Percentiles rank a stretch among this genome's conserved stretches.
Evolutionary conservation across 2,113 vertebrate species (phyloP).

Genomic region (Penelope pileata): DNA sequence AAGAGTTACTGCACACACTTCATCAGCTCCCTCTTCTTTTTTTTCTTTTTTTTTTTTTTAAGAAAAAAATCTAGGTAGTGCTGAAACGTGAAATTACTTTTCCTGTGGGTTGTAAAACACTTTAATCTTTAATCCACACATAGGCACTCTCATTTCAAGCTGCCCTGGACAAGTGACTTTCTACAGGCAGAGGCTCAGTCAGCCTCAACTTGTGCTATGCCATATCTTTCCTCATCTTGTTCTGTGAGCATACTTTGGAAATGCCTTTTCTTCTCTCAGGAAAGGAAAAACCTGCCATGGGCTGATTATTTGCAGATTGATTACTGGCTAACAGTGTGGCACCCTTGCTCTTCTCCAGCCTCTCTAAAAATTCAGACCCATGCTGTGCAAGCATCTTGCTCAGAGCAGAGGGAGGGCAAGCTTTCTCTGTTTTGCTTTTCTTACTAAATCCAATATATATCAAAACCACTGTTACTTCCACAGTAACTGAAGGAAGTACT

Average conservation of each 20-base stretch:
- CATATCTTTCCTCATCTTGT: background rate
- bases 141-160: background rate
- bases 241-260: background rate
- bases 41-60: background rate
- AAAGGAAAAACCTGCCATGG: background rate
- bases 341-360: background rate
- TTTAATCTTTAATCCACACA: background rate
- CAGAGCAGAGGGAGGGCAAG: background rate
- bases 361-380: background rate
- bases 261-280: background rate
- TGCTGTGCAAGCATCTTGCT: fast-evolving
- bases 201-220: background rate
- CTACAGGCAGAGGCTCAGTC: background rate
- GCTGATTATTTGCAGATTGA: background rate
- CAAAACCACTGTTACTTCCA: background rate
- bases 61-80: background rate
- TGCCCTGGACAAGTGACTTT: background rate
- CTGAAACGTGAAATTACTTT: background rate
- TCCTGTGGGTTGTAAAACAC: background rate
- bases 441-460: background rate
- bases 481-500: background rate
- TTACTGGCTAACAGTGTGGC: background rate
- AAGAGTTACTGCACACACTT: background rate
- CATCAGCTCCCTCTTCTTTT: background rate
- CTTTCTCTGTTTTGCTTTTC: background rate